A percentile compares a stretch with the other conserved stretches of the same genome.
Evolutionary conservation across 1,140 invertebrate genomes (phyloP).

Genomic region (Macrosteles quadrilineatus): DNA sequence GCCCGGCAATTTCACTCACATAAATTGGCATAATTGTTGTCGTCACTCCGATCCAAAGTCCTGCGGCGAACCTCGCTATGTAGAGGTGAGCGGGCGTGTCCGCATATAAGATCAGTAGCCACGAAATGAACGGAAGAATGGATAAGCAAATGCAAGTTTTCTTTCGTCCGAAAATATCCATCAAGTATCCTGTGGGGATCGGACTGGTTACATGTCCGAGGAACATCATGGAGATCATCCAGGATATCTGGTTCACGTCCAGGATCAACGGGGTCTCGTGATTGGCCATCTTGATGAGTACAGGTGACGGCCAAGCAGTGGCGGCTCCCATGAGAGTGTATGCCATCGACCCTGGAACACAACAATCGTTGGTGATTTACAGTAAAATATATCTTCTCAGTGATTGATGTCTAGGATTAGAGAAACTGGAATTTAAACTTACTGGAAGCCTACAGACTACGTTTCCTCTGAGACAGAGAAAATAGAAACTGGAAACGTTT

Average conservation of each 20-base stretch:
- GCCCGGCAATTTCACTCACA: conserved; percentile 73
- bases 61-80: conserved; percentile 47
- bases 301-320: conserved; percentile 21
- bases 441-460: no score
- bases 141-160: conserved; percentile 67
- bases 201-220: conserved; percentile 11
- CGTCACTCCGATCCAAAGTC: conserved; percentile 68
- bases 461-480: no score
- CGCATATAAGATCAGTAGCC: conserved; percentile 56
- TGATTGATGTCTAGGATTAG: background rate
- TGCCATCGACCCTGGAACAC: background rate
- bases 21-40: conserved; percentile 82
- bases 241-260: conserved; percentile 12
- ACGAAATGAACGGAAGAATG: conserved; percentile 50
- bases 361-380: background rate
- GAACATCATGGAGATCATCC: conserved; percentile 26
- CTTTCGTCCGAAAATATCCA: conserved; percentile 73
- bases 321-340: background rate
- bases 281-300: background rate
- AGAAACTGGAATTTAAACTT: no score
- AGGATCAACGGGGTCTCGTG: background rate
- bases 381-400: background rate
- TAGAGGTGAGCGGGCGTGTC: conserved; percentile 24
- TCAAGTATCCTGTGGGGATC: conserved; percentile 48
- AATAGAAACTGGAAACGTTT: no score